Evolutionary conservation across 2,113 vertebrate genomes (phyloP).

Genomic region (Seriola quinqueradiata): DNA sequence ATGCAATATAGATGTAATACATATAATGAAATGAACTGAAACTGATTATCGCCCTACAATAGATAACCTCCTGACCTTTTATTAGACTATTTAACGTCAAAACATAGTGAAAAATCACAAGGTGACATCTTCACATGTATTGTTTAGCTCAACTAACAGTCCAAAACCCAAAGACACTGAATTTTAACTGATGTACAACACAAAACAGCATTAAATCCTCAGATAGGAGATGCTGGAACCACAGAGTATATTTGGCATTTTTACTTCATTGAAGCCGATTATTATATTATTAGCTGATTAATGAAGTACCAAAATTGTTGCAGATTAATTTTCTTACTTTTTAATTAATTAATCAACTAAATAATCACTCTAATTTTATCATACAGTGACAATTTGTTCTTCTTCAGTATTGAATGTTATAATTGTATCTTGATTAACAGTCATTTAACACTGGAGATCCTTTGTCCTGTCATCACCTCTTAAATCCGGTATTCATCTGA

Average conservation of each 20-base stretch:
- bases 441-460: not conserved
- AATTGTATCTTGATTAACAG: not conserved
- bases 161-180: too few species aligned
- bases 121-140: not conserved
- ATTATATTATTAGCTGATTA: too few species aligned
- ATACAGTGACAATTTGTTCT: not conserved
- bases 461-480: not conserved
- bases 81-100: slow-evolving; percentile 15
- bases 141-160: not conserved
- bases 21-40: too few species aligned
- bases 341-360: not conserved
- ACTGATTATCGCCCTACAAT: not conserved
- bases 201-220: not conserved
- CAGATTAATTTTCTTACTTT: too few species aligned
- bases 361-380: not conserved
- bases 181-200: not conserved
- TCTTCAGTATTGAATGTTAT: not conserved
- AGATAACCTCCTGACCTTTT: not conserved
- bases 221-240: not conserved
- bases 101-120: not conserved
- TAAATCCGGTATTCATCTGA: not conserved
- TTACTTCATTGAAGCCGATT: too few species aligned
- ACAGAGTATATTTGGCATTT: not conserved
- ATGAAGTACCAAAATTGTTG: not conserved
- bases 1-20: not conserved